Base-by-base conservation (phyloP, 1,140 invertebrate genomes). In the Drosophila lowei region DNA sequence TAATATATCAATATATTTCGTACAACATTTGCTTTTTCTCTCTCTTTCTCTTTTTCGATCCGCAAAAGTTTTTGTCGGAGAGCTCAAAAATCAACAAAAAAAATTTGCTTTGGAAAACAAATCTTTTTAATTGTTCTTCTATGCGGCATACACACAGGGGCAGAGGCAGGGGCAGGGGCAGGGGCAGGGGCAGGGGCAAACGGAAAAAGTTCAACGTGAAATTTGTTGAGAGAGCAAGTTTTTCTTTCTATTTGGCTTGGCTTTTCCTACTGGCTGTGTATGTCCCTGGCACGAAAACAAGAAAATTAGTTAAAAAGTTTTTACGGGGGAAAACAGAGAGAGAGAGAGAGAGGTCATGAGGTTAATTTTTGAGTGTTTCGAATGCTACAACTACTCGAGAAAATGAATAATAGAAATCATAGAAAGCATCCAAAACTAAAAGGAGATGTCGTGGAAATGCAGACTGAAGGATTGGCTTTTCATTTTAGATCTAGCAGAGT, bases 301-400 rank as follows among this genome's bases (percentile, higher is more conserved):
- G 81, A 71, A 85, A 85, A 86, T 85, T 80, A 86, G 77, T 86
- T 80, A 70, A 85, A 85, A 86, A 67, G 61, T 84, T 74, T 38
- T 38, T 5, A 13, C 34, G 11, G 34, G 0, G 30, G 8, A 11
- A 34, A 9, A 11, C 0, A 38, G 34, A 5, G 34, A 11, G 8
- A 11, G 30, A 34, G 11, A 5, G 34, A 5, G 23, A 0, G 23
- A 25, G 3, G 23, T 6, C 1, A 5, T 38, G 11, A 5, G 34
- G 11, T 2, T 38, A 38, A 38, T 13, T 38, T 38, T 38, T 13
- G 34, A 38, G 34, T 38, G 34, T 38, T 38, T 13, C 34, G 34
- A 38, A 38, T 38, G 34, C 34, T 9, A 8, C 28, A 11, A 9
- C 34, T 5, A 38, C 34, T 38, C 34, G 34, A 4, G 11, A 38